Evolutionary conservation across 2,888 invertebrate genomes (phyloP), one percentile per base, ranked within the genome.

Genomic region (Drosophila borborema): DNA sequence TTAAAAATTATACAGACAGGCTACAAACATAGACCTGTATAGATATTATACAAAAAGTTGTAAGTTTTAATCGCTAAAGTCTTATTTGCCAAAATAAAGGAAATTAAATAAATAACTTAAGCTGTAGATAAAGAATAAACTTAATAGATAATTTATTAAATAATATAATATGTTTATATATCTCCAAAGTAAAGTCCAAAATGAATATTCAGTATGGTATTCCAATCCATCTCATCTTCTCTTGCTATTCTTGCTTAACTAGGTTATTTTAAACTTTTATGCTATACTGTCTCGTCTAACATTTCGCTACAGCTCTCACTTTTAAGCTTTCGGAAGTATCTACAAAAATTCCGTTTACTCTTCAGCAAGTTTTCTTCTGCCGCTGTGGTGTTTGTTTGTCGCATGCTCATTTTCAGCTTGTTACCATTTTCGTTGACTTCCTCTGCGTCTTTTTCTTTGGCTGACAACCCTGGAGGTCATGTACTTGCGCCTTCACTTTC

Each of bases 381-480:
- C 31, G 10, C 12, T 43, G 23, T 31, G 18, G 43, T 23, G 56
- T 76, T 10, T 56, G 48, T 60, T 66, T 58, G 64, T 63, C 62
- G 75, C 81, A 78, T 86, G 83, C 79, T 83, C 84, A 84, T 86
- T 84, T 86, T 73, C 79, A 84, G 86, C 64, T 72, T 65, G 62
- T 55, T 61, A 53, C 63, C 64, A 55, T 72, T 80, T 70, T 75
- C 45, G 66, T 61, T 48, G 64, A 72, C 53, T 64, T 56, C 36
- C 71, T 55, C 62, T 64, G 62, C 63, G 70, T 65, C 71, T 70
- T 70, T 49, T 67, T 62, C 78, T 67, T 54, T 36, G 34, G 34
- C 67, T 64, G 54, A 73, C 77, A 80, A 74, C 73, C 75, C 75
- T 73, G 81, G 81, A 84, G 83, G 83, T 84, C 83, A 77, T 79